These are phyloP conservation scores for Tuberolachnus salignus DNA, from an alignment of 2,888 invertebrate species.

Conservation along the genomic window DNA sequence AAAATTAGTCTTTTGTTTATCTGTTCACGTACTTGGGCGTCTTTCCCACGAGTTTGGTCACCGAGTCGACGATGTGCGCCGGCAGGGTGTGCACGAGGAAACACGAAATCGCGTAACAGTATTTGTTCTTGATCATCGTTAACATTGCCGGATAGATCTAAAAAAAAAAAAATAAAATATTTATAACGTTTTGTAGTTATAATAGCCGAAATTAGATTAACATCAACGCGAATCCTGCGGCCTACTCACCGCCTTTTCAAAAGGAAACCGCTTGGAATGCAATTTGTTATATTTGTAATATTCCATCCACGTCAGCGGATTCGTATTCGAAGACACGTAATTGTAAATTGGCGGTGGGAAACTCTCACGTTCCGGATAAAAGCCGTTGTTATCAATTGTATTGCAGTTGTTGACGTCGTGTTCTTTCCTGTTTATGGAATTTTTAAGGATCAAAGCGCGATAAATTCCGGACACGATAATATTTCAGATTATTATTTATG, in stretches of 20 bases:
- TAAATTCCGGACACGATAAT: neutral
- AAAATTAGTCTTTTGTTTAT: too few species aligned
- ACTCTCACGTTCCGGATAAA: neutral
- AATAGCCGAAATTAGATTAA: too few species aligned
- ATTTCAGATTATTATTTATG: neutral
- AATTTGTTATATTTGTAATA: conserved; percentile 67
- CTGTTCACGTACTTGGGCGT: conserved; percentile 70
- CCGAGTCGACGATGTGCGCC: conserved; percentile 71
- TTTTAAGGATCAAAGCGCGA: too few species aligned
- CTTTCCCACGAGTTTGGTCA: conserved; percentile 69
- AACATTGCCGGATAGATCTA: conserved; percentile 66
- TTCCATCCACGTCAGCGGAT: conserved; percentile 80
- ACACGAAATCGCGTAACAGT: conserved; percentile 66
- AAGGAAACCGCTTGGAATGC: conserved; percentile 61
- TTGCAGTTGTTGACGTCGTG: neutral
- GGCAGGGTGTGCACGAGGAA: conserved; percentile 75
- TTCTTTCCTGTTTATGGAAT: too few species aligned
- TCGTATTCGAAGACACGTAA: conserved; percentile 80
- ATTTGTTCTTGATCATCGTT: conserved; percentile 67
- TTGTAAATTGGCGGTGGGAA: conserved; percentile 70
- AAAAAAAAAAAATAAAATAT: neutral
- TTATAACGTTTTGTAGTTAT: too few species aligned
- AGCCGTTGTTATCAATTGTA: neutral
- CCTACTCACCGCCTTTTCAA: conserved; percentile 51
- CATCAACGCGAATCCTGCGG: too few species aligned